Evolutionary conservation across 2,797 vertebrate genomes (phyloP).

Genomic region (Cryptoprocta ferox): DNA sequence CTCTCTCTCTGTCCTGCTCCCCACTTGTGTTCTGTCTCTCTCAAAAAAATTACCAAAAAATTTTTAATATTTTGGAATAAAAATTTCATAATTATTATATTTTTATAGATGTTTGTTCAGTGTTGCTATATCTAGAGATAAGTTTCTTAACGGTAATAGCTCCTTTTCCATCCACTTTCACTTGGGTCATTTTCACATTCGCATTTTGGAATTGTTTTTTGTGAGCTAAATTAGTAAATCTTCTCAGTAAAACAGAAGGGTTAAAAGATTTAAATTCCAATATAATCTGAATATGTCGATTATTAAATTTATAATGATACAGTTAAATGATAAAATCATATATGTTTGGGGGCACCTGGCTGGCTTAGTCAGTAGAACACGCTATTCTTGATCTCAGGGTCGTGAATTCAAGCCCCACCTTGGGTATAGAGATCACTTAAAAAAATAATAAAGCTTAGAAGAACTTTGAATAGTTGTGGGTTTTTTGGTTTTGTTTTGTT

Average conservation of each 20-base stretch:
- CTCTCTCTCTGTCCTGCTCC: too few relatives aligned
- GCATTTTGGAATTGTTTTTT: neutral
- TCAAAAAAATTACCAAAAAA: too few relatives aligned
- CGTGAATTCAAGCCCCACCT: neutral
- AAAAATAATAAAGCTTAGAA: neutral
- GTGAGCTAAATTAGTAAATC: neutral
- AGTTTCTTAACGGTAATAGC: neutral
- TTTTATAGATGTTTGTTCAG: neutral
- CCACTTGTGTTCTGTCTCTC: too few relatives aligned
- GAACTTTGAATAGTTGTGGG: neutral
- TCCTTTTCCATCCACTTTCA: neutral
- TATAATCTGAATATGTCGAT: neutral
- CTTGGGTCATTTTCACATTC: neutral
- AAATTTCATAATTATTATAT: neutral
- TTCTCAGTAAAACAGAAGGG: neutral
- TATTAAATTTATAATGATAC: neutral
- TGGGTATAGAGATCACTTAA: neutral
- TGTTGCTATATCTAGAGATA: neutral
- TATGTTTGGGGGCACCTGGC: neutral
- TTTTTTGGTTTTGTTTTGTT: neutral
- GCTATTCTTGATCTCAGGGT: neutral
- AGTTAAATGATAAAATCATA: neutral
- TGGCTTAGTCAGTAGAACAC: neutral
- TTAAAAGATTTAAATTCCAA: conserved; percentile 8
- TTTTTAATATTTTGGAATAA: neutral